Percentiles rank a stretch among this genome's conserved stretches.
Evolutionary conservation across 2,797 vertebrate genomes (phyloP).

Genomic region (Sebastes flavidus): DNA sequence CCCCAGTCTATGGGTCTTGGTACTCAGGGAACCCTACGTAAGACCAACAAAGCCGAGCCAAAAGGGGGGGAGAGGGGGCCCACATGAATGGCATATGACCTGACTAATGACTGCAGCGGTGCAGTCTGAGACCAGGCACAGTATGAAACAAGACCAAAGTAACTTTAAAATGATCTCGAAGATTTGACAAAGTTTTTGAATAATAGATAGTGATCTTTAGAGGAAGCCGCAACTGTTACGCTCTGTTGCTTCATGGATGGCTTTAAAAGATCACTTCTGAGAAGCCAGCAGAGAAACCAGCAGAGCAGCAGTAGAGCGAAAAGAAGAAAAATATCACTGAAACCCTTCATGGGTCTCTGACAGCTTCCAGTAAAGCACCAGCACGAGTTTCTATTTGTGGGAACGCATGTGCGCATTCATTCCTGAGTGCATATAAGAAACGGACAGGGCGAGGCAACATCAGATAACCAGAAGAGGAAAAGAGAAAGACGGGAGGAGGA

Average conservation of each 20-base stretch:
- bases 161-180: background rate
- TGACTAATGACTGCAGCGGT: conserved; percentile 4
- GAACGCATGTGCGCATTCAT: conserved; percentile 14
- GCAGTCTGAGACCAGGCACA: background rate
- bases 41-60: conserved; percentile 7
- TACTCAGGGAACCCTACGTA: background rate
- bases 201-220: conserved; percentile 57
- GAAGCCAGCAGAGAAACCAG: background rate
- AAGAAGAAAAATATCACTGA: background rate
- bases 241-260: conserved; percentile 27
- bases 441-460: conserved; percentile 30
- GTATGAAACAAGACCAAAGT: background rate
- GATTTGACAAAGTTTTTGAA: conserved; percentile 27
- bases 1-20: conserved; percentile 2
- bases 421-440: conserved; percentile 25
- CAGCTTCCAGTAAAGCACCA: conserved; percentile 28
- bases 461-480: conserved; percentile 32
- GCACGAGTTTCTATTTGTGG: conserved; percentile 17
- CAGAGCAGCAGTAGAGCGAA: background rate
- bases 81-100: conserved; percentile 30
- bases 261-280: conserved; percentile 40
- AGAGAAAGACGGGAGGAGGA: background rate
- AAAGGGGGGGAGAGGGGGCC: background rate
- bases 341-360: conserved; percentile 16
- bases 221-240: conserved; percentile 20